Evolutionary conservation across 2,888 invertebrate species (phyloP).

Genomic region (Steromphala cineraria): DNA sequence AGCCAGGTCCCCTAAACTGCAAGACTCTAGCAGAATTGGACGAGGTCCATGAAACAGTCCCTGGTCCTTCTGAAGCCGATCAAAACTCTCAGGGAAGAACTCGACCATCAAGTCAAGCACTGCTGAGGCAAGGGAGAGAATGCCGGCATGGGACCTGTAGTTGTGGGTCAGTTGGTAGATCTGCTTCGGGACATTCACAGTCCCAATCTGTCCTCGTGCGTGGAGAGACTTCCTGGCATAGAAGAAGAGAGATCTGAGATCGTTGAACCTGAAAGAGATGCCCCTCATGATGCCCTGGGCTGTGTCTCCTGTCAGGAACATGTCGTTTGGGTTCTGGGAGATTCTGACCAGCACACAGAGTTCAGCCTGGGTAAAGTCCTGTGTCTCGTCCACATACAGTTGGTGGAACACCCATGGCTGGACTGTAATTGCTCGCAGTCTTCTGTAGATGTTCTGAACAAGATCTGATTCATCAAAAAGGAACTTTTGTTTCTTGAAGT

Average conservation of each 20-base stretch:
- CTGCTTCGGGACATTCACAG: conserved; percentile 40
- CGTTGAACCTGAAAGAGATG: conserved; percentile 53
- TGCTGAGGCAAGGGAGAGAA: conserved; percentile 62
- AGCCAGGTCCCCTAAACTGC: conserved; percentile 48
- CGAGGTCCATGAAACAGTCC: conserved; percentile 66
- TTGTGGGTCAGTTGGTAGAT: conserved; percentile 64
- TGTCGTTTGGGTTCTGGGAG: conserved; percentile 58
- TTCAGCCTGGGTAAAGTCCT: conserved; percentile 66
- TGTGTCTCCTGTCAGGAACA: conserved; percentile 62
- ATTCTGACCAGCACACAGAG: conserved; percentile 54
- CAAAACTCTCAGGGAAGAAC: conserved; percentile 69
- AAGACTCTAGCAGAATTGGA: conserved; percentile 66
- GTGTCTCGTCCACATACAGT: conserved; percentile 64
- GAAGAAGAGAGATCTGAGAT: conserved; percentile 37
- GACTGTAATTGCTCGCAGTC: conserved; percentile 6
- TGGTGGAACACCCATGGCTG: too few species aligned
- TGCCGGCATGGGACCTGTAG: conserved; percentile 68
- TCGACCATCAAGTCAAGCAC: conserved; percentile 64
- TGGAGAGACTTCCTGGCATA: conserved; percentile 44
- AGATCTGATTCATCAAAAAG: conserved; percentile 46
- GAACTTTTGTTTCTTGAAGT: conserved; percentile 21
- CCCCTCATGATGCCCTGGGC: conserved; percentile 67
- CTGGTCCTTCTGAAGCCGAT: conserved; percentile 61
- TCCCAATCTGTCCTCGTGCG: conserved; percentile 42
- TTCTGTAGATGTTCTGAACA: conserved; percentile 32